These are phyloP conservation scores for Mugil cephalus DNA, from an alignment of 2,113 vertebrate genomes.

Conservation along the genomic window DNA sequence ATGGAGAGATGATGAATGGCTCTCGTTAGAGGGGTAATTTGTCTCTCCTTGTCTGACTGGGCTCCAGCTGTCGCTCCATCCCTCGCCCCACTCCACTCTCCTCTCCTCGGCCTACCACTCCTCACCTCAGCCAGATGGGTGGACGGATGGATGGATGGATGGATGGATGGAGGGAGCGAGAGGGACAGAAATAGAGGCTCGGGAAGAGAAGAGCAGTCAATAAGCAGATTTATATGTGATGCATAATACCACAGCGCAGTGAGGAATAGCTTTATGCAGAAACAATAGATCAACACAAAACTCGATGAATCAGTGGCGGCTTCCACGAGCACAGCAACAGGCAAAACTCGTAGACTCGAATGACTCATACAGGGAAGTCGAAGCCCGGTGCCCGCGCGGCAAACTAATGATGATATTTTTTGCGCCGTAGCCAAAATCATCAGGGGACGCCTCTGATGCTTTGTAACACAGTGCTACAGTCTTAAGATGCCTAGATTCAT, in stretches of 20 bases:
- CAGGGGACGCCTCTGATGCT: conserved; percentile 35
- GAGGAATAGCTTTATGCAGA: conserved; percentile 16
- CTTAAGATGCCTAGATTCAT: conserved; percentile 13
- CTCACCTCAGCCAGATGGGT: conserved; percentile 85
- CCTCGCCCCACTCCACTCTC: conserved; percentile 76
- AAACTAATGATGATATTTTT: conserved; percentile 25
- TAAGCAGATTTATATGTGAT: conserved; percentile 20
- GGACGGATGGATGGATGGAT: conserved; percentile 70
- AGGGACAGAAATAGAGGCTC: conserved; percentile 56
- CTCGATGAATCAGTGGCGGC: conserved; percentile 20
- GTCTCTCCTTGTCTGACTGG: conserved; percentile 88
- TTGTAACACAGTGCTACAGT: conserved; percentile 32
- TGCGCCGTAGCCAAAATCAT: conserved; percentile 38
- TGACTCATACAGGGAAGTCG: conserved; percentile 21
- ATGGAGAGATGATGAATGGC: conserved; percentile 88
- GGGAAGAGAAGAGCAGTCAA: conserved; percentile 51
- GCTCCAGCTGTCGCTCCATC: conserved; percentile 87
- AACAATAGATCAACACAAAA: conserved; percentile 23
- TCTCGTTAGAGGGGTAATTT: conserved; percentile 87
- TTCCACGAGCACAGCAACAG: conserved; percentile 29
- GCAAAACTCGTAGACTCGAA: neutral
- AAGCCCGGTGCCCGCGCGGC: conserved; percentile 7
- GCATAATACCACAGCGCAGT: too few relatives aligned
- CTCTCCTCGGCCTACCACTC: conserved; percentile 73
- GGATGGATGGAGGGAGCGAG: conserved; percentile 7